Conservation (phyloP, 2,888 invertebrate genomes). For the Lydus trimaculatus region DNA sequence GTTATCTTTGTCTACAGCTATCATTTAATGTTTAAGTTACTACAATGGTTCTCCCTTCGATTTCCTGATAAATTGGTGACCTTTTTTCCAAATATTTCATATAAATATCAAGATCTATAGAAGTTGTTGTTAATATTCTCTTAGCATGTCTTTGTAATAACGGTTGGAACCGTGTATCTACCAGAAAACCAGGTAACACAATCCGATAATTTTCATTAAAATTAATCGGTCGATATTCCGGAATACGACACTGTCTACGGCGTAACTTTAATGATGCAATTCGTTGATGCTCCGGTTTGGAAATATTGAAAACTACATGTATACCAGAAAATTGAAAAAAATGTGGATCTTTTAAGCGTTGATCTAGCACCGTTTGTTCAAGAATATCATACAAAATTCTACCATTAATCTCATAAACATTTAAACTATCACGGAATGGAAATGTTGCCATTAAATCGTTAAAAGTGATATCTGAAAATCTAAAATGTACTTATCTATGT, state of each 20-base stretch:
- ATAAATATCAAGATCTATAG: slow-evolving; percentile 19
- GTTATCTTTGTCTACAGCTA: too few relatives aligned
- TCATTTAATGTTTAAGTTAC: too few relatives aligned
- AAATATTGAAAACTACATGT: slow-evolving; percentile 17
- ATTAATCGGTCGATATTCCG: slow-evolving; percentile 13
- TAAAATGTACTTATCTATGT: neutral
- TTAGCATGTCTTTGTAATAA: slow-evolving; percentile 16
- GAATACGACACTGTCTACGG: slow-evolving; percentile 10
- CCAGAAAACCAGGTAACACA: slow-evolving; percentile 19
- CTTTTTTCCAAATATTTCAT: slow-evolving; percentile 16
- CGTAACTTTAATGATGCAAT: slow-evolving; percentile 14
- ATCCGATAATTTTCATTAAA: slow-evolving; percentile 16
- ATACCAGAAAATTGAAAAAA: slow-evolving; percentile 26
- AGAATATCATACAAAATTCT: slow-evolving; percentile 39
- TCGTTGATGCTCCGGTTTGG: slow-evolving; percentile 18
- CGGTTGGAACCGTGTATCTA: slow-evolving; percentile 16
- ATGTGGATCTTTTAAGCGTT: slow-evolving; percentile 20
- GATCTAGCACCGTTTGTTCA: slow-evolving; percentile 16
- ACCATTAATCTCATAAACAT: slow-evolving; percentile 75
- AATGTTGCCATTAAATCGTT: slow-evolving; percentile 72
- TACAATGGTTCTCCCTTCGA: neutral
- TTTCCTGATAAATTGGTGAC: slow-evolving; percentile 14
- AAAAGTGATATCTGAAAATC: slow-evolving; percentile 71
- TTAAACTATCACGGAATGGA: slow-evolving; percentile 80
- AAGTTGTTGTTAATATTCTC: slow-evolving; percentile 1